phyloP scores from a whole-genome alignment of 2,113 vertebrate genomes.

The Sminthopsis crassicaudata region DNA sequence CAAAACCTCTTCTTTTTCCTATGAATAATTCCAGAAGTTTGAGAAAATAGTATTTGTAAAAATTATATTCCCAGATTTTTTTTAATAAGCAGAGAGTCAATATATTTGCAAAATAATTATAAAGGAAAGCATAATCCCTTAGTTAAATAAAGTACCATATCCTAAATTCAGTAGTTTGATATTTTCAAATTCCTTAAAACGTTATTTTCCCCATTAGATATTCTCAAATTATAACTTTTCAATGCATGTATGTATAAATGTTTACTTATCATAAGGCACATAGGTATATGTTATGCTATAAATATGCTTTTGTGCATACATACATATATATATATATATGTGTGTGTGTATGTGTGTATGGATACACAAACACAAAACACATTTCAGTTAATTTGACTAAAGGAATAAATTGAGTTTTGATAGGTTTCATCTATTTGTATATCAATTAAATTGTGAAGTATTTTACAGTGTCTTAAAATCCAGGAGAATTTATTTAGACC shows the following conservation, averaged over 20 bases:
- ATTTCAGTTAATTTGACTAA: conserved; percentile 40
- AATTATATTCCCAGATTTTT: conserved; percentile 22
- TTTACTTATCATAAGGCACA: neutral
- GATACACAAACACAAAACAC: too few species aligned
- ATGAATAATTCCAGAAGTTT: neutral
- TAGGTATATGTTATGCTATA: neutral
- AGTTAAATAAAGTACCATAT: neutral
- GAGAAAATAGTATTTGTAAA: conserved; percentile 7
- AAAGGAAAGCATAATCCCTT: neutral
- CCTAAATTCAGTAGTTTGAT: neutral
- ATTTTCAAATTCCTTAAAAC: conserved; percentile 47
- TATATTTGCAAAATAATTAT: conserved; percentile 16
- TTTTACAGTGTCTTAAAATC: conserved; percentile 21
- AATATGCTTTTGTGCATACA: neutral
- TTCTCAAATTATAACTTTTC: conserved; percentile 8
- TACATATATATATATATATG: neutral
- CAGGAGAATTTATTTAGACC: neutral
- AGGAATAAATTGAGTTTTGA: neutral
- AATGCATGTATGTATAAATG: neutral
- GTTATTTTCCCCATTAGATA: conserved; percentile 59
- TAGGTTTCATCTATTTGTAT: conserved; percentile 35
- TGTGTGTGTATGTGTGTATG: too few species aligned
- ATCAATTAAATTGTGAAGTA: neutral
- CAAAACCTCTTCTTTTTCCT: neutral
- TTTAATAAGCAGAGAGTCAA: conserved; percentile 1